Percentiles rank a stretch among this genome's conserved stretches.
phyloP scores from a whole-genome alignment of 2,797 vertebrate genomes.

The Manis pentadactyla region DNA sequence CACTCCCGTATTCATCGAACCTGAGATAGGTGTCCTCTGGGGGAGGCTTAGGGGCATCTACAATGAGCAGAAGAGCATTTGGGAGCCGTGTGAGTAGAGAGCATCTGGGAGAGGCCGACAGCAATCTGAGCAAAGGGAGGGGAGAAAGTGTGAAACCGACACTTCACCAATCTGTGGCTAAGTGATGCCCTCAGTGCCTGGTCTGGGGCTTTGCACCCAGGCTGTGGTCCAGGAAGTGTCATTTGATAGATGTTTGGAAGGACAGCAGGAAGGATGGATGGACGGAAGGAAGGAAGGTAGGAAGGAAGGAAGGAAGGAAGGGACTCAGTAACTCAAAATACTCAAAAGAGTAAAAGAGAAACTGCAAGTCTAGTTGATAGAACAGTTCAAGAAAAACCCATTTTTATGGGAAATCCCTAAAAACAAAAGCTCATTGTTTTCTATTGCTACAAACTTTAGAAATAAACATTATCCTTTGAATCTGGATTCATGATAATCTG shows the following conservation, averaged over 20 bases:
- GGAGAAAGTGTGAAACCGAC: neutral
- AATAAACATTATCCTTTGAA: neutral
- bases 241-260: neutral
- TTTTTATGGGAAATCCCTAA: neutral
- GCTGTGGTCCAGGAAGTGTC: neutral
- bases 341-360: neutral
- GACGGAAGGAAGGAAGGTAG: neutral
- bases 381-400: neutral
- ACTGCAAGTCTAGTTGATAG: neutral
- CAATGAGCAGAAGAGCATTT: conserved; percentile 80
- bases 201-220: neutral
- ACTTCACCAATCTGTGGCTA: neutral
- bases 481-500: neutral
- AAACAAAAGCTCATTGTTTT: neutral
- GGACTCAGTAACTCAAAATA: neutral
- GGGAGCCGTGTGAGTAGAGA: conserved; percentile 79
- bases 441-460: neutral
- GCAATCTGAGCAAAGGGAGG: neutral
- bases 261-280: neutral
- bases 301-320: neutral
- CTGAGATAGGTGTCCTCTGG: conserved; percentile 89
- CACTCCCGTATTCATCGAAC: conserved; percentile 91
- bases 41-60: conserved; percentile 94
- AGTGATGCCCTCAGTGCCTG: neutral
- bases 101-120: conserved; percentile 7